These are phyloP conservation scores for Tokudaia muenninki DNA, from an alignment of 2,797 vertebrate genomes.

Conservation along the genomic window DNA sequence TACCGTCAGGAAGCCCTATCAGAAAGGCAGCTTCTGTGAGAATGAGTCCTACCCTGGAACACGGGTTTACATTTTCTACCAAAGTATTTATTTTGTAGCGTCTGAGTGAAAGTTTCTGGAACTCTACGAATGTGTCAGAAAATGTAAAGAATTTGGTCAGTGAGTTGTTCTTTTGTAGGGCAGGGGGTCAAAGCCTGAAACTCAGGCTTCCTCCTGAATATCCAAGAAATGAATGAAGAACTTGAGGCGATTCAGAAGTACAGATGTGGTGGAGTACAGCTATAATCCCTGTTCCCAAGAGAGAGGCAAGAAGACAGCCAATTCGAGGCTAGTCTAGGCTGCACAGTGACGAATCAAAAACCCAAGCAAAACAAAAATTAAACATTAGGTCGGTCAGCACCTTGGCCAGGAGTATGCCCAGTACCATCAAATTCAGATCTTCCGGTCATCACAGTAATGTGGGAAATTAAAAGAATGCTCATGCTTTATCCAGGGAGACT, in stretches of 20 bases:
- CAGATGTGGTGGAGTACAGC: not conserved
- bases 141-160: conserved; percentile 76
- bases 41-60: not conserved
- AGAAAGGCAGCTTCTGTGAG: not conserved
- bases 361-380: not conserved
- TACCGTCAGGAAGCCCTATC: not conserved
- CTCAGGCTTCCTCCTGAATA: conserved; percentile 51
- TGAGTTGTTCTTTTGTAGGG: not conserved
- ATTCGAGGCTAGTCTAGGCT: not conserved
- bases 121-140: conserved; percentile 72
- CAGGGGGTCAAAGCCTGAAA: not conserved
- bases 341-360: not conserved
- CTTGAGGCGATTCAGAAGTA: not conserved
- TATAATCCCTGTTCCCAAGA: not conserved
- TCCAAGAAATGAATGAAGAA: conserved; percentile 2
- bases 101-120: conserved; percentile 68
- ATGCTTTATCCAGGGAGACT: conserved; percentile 18
- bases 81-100: conserved; percentile 72
- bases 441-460: not conserved
- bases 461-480: not conserved
- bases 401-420: not conserved
- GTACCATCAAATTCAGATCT: not conserved
- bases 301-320: not conserved
- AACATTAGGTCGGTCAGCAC: not conserved
- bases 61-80: conserved; percentile 70